Evolutionary conservation across 1,140 invertebrate genomes (phyloP), one percentile per base, ranked within the genome.

Genomic region (Neelides sp.): DNA sequence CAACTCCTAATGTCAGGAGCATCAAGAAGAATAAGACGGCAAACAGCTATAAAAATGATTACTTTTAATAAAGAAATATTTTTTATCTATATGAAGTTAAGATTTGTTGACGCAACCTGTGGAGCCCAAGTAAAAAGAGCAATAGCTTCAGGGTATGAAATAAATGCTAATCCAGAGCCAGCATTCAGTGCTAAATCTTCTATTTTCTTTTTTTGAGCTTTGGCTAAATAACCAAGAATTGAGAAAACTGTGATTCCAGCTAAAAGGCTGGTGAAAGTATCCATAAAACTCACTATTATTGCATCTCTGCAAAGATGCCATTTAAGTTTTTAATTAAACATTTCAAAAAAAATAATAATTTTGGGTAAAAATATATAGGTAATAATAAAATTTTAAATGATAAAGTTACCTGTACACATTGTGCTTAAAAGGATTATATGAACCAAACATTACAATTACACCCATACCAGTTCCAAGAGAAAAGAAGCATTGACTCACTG

Each of bases 161-260:
- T 75, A 56, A 90, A 85, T 5, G 85, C 85, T 5, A 89, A 66
- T 4, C 83, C 82, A 35, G 80, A 75, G 1, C 82, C 82, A 8
- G 76, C 77, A 42, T 73, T 71, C n/a, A n/a, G n/a, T 0, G 79
- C 76, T 0, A 80, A 77, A n/a, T 74, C 71, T 1, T 74, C 73
- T 5, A 87, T 72, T 49, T 73, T 69, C 0, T 70, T 81, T n/a
- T 58, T 58, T 10, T 65, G 50, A 45, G 67, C 62, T 30, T 63
- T 34, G n/a, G 58, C 57, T 39, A 65, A 48, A 48, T 64, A 65
- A 1, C 85, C 83, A 17, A 91, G 68, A 47, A 91, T 81, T 0
- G 82, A 83, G 63, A 90, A 90, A 47, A 89, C 85, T 34, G 86
- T 87, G 46, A 84, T 78, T 1, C 86, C 87, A 12, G 87, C 84